phyloP scores from a whole-genome alignment of 2,888 invertebrate species.

The Trichopria drosophilae region DNA sequence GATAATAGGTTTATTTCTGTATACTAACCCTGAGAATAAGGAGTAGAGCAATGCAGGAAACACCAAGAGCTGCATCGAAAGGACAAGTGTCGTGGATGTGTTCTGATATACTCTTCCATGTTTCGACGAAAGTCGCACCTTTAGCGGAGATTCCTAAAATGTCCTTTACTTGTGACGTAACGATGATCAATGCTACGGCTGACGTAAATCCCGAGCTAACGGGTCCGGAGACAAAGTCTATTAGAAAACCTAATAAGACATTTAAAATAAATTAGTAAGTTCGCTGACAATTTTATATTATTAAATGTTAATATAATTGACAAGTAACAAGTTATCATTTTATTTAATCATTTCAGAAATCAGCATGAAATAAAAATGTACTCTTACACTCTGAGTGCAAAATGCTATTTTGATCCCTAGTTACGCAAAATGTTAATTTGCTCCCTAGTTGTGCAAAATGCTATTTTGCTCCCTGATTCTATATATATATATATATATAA shows the following conservation, averaged over 20 bases:
- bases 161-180: constrained; percentile 86
- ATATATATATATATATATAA: too few relatives aligned
- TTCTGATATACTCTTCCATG: constrained; percentile 73
- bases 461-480: too few relatives aligned
- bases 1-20: too few relatives aligned
- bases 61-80: constrained; percentile 77
- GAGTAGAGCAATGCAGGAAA: constrained; percentile 73
- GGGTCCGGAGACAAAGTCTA: constrained; percentile 88
- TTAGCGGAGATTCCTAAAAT: constrained; percentile 73
- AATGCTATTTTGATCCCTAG: too few relatives aligned
- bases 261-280: constrained; percentile 1
- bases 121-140: constrained; percentile 77
- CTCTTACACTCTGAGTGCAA: too few relatives aligned
- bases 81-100: constrained; percentile 68
- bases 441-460: too few relatives aligned
- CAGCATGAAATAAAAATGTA: too few relatives aligned
- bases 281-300: neutral
- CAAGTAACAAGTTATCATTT: too few relatives aligned
- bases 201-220: constrained; percentile 89
- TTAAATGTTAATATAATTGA: neutral
- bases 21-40: constrained; percentile 74
- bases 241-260: constrained; percentile 71
- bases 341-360: neutral
- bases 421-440: too few relatives aligned
- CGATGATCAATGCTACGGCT: constrained; percentile 85